Percentiles rank a stretch among this genome's conserved stretches.
Conservation (phyloP, 2,888 invertebrate species). For the Endotricha flammealis region DNA sequence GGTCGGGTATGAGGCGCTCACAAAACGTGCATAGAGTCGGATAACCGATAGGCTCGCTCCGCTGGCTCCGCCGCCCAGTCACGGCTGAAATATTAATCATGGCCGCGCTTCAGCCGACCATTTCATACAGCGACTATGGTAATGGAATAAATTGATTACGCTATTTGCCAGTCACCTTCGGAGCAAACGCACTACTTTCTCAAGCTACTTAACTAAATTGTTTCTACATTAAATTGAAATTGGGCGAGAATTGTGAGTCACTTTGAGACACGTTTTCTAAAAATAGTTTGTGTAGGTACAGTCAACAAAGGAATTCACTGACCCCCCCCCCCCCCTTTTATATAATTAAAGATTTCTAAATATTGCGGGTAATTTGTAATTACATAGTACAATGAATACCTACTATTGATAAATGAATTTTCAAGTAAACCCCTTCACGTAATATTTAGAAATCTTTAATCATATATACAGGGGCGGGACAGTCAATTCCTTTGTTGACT, state of each 20-base stretch:
- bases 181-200: background rate
- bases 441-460: too few relatives aligned
- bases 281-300: too few relatives aligned
- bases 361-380: too few relatives aligned
- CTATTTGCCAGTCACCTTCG: slow-evolving; percentile 31
- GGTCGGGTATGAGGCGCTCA: slow-evolving; percentile 6
- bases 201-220: background rate
- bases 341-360: too few relatives aligned
- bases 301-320: too few relatives aligned
- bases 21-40: too few relatives aligned
- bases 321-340: too few relatives aligned
- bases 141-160: slow-evolving; percentile 56
- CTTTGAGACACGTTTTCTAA: background rate
- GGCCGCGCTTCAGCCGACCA: slow-evolving; percentile 40
- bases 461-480: too few relatives aligned
- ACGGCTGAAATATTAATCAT: slow-evolving; percentile 63
- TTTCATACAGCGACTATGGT: slow-evolving; percentile 61
- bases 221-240: background rate
- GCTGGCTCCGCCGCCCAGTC: slow-evolving; percentile 40
- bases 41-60: slow-evolving; percentile 22
- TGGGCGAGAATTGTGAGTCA: background rate
- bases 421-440: too few relatives aligned
- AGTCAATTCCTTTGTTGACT: too few relatives aligned
- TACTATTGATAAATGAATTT: too few relatives aligned
- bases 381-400: too few relatives aligned